phyloP scores from a whole-genome alignment of 2,797 vertebrate genomes.

The Cuniculus paca region DNA sequence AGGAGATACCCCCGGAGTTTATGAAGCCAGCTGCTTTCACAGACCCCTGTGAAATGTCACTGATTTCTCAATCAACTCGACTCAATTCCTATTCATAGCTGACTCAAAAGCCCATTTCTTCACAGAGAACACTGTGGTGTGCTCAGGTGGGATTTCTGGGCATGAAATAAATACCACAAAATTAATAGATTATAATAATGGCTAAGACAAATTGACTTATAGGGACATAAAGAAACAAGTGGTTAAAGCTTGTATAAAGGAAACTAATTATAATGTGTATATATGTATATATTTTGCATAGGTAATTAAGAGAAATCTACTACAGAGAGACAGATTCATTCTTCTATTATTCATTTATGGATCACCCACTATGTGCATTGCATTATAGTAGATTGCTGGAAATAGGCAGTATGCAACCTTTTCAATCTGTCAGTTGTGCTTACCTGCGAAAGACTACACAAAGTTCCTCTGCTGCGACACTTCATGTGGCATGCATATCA shows the following conservation, averaged over 20 bases:
- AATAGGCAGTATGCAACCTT: not conserved
- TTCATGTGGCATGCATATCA: conserved; percentile 18
- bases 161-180: conserved; percentile 45
- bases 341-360: conserved; percentile 36
- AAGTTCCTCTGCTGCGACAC: not conserved
- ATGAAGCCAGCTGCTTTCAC: conserved; percentile 86
- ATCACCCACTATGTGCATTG: not conserved
- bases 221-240: not conserved
- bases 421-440: conserved; percentile 53
- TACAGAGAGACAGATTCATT: conserved; percentile 16
- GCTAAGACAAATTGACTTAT: conserved; percentile 37
- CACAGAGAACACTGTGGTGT: not conserved
- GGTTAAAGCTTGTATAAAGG: not conserved
- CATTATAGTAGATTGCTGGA: conserved; percentile 15
- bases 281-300: conserved; percentile 48
- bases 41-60: conserved; percentile 87
- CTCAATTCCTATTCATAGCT: conserved; percentile 85
- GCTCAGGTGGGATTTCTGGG: conserved; percentile 59
- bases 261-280: conserved; percentile 58
- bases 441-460: conserved; percentile 4
- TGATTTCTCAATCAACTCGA: conserved; percentile 85
- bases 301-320: conserved; percentile 58
- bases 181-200: conserved; percentile 45
- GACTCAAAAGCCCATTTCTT: conserved; percentile 36
- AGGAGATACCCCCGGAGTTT: conserved; percentile 89